Evolutionary conservation across 53 echinoderm and acorn worm species (phyloP), one percentile per base, ranked within the genome.

Genomic region (Holothuria leucospilota): DNA sequence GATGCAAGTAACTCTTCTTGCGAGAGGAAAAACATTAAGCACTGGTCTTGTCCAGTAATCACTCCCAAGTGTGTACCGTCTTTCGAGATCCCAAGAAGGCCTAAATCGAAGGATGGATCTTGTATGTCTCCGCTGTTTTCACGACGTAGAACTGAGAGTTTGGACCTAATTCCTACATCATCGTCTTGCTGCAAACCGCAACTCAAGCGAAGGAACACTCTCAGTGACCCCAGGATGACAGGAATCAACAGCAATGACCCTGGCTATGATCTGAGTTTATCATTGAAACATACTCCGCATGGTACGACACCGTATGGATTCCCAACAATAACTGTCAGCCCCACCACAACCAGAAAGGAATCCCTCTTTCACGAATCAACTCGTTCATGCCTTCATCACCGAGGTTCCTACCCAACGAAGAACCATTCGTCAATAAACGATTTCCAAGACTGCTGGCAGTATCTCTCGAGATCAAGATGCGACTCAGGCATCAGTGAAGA

Each of bases 321-420:
- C 62, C 66, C 87, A 2, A 85, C 67, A 38, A 84, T 93, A 46
- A 56, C 74, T 10, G 40, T 68, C 3, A 72, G 70, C n/a, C 85
- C 93, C 8, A 85, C 21, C 13, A 93, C 93, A 29, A 78, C 74
- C 27, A 84, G 85, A 61, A 93, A 87, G 26, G 93, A 93, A 42
- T 93, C 93, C 0, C 27, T 90, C n/a, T 87, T 90, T 38, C 85
- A 87, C 69, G 80, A 80, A 15, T 38, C 20, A 13, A 14, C 61
- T 20, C 80, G 29, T 20, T 12, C 60, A 30, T 12, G 28, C 28
- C 15, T 30, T 29, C 13, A 21, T 11, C 61, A 58, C 24, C 39
- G 28, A 20, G 23, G 51, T 21, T 56, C 11, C 49, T 30, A 23
- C 12, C 46, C 26, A 59, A 14, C 61, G 34, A 60, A 59, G 21